Conservation (phyloP, 2,113 vertebrate genomes). For the Phaetusa simplex region DNA sequence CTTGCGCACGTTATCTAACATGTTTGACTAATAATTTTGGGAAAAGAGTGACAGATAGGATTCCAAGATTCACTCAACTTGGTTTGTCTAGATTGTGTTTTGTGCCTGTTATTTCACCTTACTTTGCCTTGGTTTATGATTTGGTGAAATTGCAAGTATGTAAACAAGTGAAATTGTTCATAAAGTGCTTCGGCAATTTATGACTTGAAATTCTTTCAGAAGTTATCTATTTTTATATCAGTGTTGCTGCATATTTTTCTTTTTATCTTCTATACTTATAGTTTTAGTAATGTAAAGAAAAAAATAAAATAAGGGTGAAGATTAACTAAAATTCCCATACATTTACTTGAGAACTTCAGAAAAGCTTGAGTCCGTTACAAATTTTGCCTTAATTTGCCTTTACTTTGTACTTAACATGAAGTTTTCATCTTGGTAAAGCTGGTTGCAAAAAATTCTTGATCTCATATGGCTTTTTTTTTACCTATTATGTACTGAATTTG, state of each 20-base stretch:
- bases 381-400: background rate
- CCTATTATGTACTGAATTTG: background rate
- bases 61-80: background rate
- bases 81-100: background rate
- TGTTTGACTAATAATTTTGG: conserved; percentile 16
- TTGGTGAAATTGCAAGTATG: background rate
- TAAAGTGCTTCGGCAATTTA: background rate
- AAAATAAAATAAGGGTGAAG: too few relatives aligned
- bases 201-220: background rate
- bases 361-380: background rate
- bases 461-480: background rate
- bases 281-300: background rate
- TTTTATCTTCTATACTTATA: background rate
- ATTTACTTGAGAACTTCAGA: background rate
- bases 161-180: background rate
- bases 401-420: background rate
- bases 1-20: background rate
- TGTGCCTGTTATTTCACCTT: background rate
- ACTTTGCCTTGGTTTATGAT: background rate
- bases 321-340: background rate
- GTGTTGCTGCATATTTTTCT: fast-evolving
- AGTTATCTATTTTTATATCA: background rate
- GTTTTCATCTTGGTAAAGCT: background rate
- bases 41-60: background rate
- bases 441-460: background rate